phyloP scores from a whole-genome alignment of 2,797 vertebrate species.

The Liasis olivaceus region DNA sequence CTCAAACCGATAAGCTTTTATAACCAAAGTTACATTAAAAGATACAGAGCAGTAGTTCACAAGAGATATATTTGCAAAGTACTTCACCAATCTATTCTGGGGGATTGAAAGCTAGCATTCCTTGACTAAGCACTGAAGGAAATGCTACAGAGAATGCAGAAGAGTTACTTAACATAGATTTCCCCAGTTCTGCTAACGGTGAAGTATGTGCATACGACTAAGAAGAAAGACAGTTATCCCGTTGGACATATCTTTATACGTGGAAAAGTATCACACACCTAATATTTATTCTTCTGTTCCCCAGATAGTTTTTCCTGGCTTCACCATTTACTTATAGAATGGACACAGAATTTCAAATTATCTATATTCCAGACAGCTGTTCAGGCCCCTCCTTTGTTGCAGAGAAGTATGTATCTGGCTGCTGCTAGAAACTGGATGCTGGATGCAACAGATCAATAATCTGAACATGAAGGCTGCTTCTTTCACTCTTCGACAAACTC shows the following conservation, averaged over 20 bases:
- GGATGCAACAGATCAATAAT: neutral
- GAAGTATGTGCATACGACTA: neutral
- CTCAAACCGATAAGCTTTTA: neutral
- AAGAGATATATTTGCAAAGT: neutral
- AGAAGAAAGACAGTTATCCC: neutral
- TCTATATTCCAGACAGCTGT: neutral
- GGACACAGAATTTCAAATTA: neutral
- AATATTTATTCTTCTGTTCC: neutral
- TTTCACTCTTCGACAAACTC: neutral
- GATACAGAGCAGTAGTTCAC: neutral
- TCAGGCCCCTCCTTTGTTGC: neutral
- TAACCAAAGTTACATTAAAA: neutral
- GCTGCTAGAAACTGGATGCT: neutral
- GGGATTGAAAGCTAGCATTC: neutral
- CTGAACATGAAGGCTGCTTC: neutral
- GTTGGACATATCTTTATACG: neutral
- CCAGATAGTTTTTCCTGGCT: neutral
- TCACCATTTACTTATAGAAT: neutral
- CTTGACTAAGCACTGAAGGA: neutral
- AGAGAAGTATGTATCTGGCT: neutral
- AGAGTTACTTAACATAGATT: neutral
- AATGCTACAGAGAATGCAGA: neutral
- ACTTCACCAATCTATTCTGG: neutral
- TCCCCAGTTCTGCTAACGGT: neutral
- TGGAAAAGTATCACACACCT: neutral